A percentile compares a stretch with the other conserved stretches of the same genome.
These are phyloP conservation scores for Cremastinae sp. DNA, from an alignment of 2,888 invertebrate genomes.

Conservation along the genomic window DNA sequence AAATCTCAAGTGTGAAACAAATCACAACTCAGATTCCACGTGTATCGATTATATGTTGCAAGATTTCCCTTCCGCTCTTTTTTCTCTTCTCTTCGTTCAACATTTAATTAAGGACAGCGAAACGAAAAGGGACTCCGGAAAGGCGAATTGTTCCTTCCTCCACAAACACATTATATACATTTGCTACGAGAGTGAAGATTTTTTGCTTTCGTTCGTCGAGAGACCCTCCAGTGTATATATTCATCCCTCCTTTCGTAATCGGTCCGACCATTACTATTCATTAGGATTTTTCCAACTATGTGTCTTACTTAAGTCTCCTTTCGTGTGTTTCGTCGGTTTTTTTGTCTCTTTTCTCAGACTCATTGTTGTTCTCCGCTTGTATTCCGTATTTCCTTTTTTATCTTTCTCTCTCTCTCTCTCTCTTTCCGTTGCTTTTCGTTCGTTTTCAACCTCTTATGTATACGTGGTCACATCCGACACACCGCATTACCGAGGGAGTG, in stretches of 20 bases:
- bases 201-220: slow-evolving; percentile 34
- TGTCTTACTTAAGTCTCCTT: slow-evolving; percentile 72
- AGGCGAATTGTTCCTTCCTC: slow-evolving; percentile 7
- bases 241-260: slow-evolving; percentile 50
- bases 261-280: slow-evolving; percentile 74
- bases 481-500: slow-evolving; percentile 70
- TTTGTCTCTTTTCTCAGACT: slow-evolving; percentile 43
- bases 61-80: background rate
- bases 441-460: slow-evolving; percentile 49
- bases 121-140: slow-evolving; percentile 12
- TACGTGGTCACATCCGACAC: slow-evolving; percentile 46
- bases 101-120: slow-evolving; percentile 24
- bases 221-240: slow-evolving; percentile 15
- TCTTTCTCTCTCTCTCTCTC: slow-evolving; percentile 39
- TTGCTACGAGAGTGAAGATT: slow-evolving; percentile 25
- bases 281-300: slow-evolving; percentile 75
- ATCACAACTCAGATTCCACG: background rate
- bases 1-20: background rate
- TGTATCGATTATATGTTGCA: slow-evolving; percentile 18
- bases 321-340: slow-evolving; percentile 60
- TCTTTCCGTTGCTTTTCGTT: slow-evolving; percentile 42
- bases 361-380: slow-evolving; percentile 49
- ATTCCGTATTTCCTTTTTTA: slow-evolving; percentile 63
- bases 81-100: slow-evolving; percentile 1
- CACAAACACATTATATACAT: slow-evolving; percentile 10